These are phyloP conservation scores for Donacobius atricapilla DNA, from an alignment of 2,113 vertebrate species.

Conservation along the genomic window DNA sequence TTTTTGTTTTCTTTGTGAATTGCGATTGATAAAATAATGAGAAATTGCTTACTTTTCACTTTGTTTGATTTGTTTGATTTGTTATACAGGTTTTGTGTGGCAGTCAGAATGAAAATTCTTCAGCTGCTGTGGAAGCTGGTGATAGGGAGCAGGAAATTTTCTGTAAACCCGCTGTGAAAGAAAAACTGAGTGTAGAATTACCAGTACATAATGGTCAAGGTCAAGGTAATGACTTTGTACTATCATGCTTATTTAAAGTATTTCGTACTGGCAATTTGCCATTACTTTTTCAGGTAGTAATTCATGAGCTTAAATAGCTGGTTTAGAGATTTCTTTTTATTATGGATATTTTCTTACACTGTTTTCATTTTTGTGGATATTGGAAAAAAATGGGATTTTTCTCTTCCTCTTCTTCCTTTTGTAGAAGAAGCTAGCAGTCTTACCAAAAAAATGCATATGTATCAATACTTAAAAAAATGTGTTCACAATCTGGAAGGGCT, in stretches of 20 bases:
- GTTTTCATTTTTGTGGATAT: not conserved
- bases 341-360: not conserved
- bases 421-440: not conserved
- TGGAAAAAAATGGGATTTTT: not conserved
- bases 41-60: not conserved
- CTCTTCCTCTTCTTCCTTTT: not conserved
- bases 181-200: slow-evolving; percentile 55
- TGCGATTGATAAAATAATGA: not conserved
- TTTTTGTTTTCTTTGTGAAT: slow-evolving; percentile 3
- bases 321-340: not conserved
- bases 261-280: not conserved
- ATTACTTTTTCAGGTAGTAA: not conserved
- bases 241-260: not conserved
- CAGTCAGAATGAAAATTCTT: slow-evolving; percentile 63
- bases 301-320: not conserved
- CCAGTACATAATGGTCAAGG: slow-evolving; percentile 53
- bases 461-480: not conserved
- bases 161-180: not conserved
- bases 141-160: not conserved
- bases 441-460: not conserved
- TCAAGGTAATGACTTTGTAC: slow-evolving; percentile 71
- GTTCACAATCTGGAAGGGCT: not conserved
- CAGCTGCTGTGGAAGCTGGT: slow-evolving; percentile 37
- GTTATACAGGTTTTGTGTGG: slow-evolving; percentile 70
- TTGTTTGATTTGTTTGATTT: slow-evolving; percentile 10